Evolutionary conservation across 35 echinoderm and acorn worm genomes (phyloP).

Genomic region (Ptychodera flava): DNA sequence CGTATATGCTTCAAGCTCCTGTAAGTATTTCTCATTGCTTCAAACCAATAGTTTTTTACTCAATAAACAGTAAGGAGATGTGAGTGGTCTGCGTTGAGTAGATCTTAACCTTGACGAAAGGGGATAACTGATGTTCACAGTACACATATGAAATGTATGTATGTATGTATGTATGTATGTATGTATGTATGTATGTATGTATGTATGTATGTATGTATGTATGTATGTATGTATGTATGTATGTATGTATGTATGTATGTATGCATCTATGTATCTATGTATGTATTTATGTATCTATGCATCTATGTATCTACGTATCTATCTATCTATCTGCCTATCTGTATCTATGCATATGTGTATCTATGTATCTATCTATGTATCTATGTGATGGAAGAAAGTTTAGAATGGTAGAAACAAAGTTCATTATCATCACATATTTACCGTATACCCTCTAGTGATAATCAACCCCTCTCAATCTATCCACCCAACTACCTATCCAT

Average conservation of each 20-base stretch:
- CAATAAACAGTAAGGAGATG: too few species aligned
- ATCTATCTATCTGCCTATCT: background rate
- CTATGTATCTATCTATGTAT: background rate
- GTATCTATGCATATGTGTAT: background rate
- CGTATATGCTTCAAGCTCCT: too few species aligned
- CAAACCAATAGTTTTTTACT: too few species aligned
- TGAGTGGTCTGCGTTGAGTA: too few species aligned
- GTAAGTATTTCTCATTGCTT: too few species aligned
- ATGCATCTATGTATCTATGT: background rate
- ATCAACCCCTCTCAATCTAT: too few species aligned
- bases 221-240: background rate
- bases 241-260: background rate
- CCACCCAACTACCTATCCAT: too few species aligned
- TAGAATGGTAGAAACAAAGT: too few species aligned
- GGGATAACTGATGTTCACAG: too few species aligned
- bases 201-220: background rate
- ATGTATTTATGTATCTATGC: background rate
- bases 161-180: background rate
- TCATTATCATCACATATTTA: too few species aligned
- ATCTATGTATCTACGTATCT: background rate
- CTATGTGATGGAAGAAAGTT: background rate
- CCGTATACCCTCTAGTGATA: too few species aligned
- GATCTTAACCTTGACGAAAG: too few species aligned
- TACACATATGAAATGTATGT: background rate
- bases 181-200: background rate